Evolutionary conservation across 1,140 invertebrate species (phyloP), one percentile per base, ranked within the genome.

Genomic region (Pseudomyrmex concolor): DNA sequence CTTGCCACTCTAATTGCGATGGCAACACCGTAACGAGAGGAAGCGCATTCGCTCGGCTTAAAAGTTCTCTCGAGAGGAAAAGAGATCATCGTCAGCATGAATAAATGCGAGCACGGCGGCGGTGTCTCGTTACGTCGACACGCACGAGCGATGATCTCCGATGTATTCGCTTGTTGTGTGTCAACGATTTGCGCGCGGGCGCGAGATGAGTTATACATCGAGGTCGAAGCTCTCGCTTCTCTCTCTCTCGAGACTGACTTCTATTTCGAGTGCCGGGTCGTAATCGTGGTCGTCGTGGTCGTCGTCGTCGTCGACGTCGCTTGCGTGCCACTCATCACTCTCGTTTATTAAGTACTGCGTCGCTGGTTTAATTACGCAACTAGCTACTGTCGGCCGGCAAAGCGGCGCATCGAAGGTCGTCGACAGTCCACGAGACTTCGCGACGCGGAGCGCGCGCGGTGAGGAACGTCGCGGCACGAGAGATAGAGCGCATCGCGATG

Each of bases 311-410:
- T 67, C 45, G 71, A 68, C 72, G 86, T 71, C 60, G 82, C 66
- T 82, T 81, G 86, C 86, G 64, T 81, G 83, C 60, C 50, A 55
- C 86, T 88, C 83, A 78, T 88, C 83, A 50, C 76, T 66, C 66
- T 60, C 71, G 63, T 85, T 88, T 85, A 89, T 89, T 85, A 88
- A 85, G 43, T 73, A 71, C 19, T 67, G 57, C 72, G 82, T 45
- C 55, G 71, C 73, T 76, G 81, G 81, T 85, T 89, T 89, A 89
- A 89, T 89, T 89, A 87, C 83, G 87, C 87, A 88, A 89, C 66
- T 54, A 54, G 76, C 12, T 64, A 64, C 74, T 45, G 34, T 71
- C 60, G 64, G 73, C 71, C 59, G 63, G 88, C 77, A 54, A 86
- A 85, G 34, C 62, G 59, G 34, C 57, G 63, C 67, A 89, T 54